phyloP scores from a whole-genome alignment of 2,888 invertebrate genomes.

The Calliphora vomitoria region DNA sequence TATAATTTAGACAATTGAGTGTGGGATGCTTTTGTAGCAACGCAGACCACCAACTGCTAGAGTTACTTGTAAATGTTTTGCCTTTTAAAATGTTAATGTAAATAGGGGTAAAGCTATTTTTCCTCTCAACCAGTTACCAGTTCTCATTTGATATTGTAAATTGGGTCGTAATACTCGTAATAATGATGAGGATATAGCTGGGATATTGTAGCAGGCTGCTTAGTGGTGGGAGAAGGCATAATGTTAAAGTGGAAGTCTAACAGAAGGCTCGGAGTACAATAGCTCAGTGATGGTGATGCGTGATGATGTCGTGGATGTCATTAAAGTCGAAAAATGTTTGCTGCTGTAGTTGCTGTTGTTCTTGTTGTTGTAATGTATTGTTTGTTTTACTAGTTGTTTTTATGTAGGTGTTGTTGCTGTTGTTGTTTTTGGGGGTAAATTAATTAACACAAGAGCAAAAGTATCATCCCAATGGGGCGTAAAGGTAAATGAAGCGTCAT shows the following conservation, averaged over 20 bases:
- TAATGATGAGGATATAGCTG: slow-evolving; percentile 49
- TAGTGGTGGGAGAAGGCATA: background rate
- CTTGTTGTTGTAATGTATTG: slow-evolving; percentile 71
- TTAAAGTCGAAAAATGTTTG: slow-evolving; percentile 46
- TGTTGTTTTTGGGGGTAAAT: slow-evolving; percentile 70
- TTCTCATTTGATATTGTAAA: slow-evolving; percentile 52
- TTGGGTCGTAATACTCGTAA: slow-evolving; percentile 49
- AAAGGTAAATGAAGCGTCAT: slow-evolving; percentile 73
- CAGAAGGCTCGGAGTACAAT: slow-evolving; percentile 10
- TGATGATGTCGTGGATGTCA: slow-evolving; percentile 65
- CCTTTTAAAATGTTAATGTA: slow-evolving; percentile 60
- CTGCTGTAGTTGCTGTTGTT: slow-evolving; percentile 53
- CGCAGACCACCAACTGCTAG: slow-evolving; percentile 44
- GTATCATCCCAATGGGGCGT: slow-evolving; percentile 71
- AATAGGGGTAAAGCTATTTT: slow-evolving; percentile 54
- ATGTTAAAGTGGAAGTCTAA: slow-evolving; percentile 13
- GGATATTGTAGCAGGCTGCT: background rate
- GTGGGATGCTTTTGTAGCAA: background rate
- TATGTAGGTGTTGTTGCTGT: slow-evolving; percentile 20
- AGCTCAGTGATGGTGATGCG: slow-evolving; percentile 42
- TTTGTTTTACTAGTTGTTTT: slow-evolving; percentile 40
- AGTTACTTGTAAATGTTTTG: slow-evolving; percentile 44
- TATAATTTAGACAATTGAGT: slow-evolving; percentile 9
- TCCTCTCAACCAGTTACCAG: slow-evolving; percentile 29
- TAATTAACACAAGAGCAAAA: slow-evolving; percentile 71